Evolutionary conservation across 2,113 vertebrate species (phyloP).

Genomic region (Cygnus buccinator): DNA sequence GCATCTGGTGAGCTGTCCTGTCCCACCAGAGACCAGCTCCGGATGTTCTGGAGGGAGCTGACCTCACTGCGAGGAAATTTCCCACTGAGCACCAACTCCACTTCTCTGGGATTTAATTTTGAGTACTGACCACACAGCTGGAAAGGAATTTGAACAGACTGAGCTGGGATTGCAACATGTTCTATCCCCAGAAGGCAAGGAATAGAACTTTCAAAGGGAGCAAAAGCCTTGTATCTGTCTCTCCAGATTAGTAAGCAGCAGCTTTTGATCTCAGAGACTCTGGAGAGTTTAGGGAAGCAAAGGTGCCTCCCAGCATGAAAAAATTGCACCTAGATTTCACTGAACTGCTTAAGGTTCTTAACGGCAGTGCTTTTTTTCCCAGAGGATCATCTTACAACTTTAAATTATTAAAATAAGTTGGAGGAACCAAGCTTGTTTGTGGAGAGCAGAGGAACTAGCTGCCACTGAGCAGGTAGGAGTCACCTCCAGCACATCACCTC

Average conservation of each 20-base stretch:
- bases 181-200: conserved; percentile 35
- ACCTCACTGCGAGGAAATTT: conserved; percentile 35
- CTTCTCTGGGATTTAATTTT: conserved; percentile 36
- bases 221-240: background rate
- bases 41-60: conserved; percentile 35
- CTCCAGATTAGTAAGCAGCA: conserved; percentile 13
- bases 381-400: conserved; percentile 24
- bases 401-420: background rate
- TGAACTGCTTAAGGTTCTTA: background rate
- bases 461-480: background rate
- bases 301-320: conserved; percentile 26
- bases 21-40: background rate
- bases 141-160: conserved; percentile 39
- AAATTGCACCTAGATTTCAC: conserved; percentile 7
- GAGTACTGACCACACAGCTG: conserved; percentile 41
- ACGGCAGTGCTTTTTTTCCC: background rate
- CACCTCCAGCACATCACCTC: background rate
- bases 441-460: background rate
- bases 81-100: background rate
- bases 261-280: conserved; percentile 29
- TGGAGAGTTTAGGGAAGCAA: background rate
- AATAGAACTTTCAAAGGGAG: conserved; percentile 45
- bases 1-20: background rate
- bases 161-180: conserved; percentile 23
- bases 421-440: background rate